A percentile compares a stretch with the other conserved stretches of the same genome.
phyloP scores from a whole-genome alignment of 2,888 invertebrate species.

The Disparrhopalites patrizii region DNA sequence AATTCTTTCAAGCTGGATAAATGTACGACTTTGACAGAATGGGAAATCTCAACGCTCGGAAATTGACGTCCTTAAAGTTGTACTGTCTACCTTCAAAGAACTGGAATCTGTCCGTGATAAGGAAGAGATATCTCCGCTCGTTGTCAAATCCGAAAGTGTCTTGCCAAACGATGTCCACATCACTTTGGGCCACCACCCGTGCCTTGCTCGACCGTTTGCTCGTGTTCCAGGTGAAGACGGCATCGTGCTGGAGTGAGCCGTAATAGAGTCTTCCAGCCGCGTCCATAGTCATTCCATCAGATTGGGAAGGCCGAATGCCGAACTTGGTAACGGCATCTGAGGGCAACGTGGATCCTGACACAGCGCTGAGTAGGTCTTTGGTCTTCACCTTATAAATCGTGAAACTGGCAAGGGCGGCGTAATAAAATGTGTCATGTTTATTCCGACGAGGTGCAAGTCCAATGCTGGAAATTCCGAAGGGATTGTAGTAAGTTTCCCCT shows the following conservation, averaged over 20 bases:
- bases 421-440: conserved; percentile 14
- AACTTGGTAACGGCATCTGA: neutral
- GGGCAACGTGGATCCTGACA: neutral
- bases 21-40: neutral
- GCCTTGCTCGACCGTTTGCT: neutral
- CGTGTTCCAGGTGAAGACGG: conserved; percentile 11
- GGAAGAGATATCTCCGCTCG: conserved; percentile 3
- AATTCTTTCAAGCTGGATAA: neutral
- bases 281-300: conserved; percentile 22
- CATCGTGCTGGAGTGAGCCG: conserved; percentile 12
- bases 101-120: conserved; percentile 20
- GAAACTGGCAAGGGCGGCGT: conserved; percentile 2
- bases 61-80: conserved; percentile 15
- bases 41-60: conserved; percentile 8
- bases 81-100: conserved; percentile 1
- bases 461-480: conserved; percentile 12
- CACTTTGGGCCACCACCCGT: conserved; percentile 2
- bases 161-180: conserved; percentile 13
- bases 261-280: conserved; percentile 8
- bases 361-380: neutral
- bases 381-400: conserved; percentile 9
- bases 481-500: conserved; percentile 16
- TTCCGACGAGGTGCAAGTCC: conserved; percentile 5
- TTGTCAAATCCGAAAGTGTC: conserved; percentile 23
- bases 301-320: neutral